Evolutionary conservation across 2,113 vertebrate genomes (phyloP).

Genomic region (Pelusios castaneus): DNA sequence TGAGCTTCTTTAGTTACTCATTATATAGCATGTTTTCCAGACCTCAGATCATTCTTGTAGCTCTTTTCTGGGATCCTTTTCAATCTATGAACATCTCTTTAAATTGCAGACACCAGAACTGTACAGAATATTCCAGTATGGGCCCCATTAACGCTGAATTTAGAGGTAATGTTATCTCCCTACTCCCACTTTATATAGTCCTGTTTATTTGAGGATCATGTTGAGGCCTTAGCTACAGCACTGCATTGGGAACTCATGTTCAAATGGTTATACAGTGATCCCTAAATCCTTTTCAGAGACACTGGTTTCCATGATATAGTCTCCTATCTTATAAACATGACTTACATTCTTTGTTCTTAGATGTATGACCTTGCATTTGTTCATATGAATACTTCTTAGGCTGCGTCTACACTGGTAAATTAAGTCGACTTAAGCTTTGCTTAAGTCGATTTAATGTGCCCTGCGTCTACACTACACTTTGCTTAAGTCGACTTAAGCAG

Average conservation of each 20-base stretch:
- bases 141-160: background rate
- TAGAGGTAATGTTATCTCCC: background rate
- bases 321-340: background rate
- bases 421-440: too few relatives aligned
- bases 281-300: background rate
- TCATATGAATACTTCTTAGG: background rate
- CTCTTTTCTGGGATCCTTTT: background rate
- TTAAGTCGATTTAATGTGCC: too few relatives aligned
- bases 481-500: too few relatives aligned
- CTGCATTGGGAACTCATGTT: background rate
- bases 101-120: background rate
- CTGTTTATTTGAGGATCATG: too few relatives aligned
- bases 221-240: background rate
- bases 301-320: background rate
- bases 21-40: background rate
- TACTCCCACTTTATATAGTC: too few relatives aligned
- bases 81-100: background rate
- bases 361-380: background rate
- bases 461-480: too few relatives aligned
- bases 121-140: background rate
- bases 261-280: background rate
- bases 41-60: background rate
- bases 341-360: accelerated
- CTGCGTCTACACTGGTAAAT: too few relatives aligned
- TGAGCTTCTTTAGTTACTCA: background rate